Evolutionary conservation across 2,113 vertebrate genomes (phyloP), one percentile per base, ranked within the genome.

Genomic region (Laticauda laticaudata): DNA sequence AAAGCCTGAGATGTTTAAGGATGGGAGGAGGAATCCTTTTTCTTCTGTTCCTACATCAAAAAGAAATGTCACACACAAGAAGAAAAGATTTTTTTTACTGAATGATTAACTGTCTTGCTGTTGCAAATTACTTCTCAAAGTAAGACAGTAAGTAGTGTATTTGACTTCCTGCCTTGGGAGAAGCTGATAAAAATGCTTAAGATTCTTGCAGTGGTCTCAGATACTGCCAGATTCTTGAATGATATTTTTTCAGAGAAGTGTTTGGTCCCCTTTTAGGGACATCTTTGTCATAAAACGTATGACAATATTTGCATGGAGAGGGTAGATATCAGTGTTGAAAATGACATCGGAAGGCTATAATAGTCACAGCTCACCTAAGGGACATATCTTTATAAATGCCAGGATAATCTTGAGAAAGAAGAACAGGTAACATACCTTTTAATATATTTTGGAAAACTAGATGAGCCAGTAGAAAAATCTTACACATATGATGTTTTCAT

Each of bases 281-380:
- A 51, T 8, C 61, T 93, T 57, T 92, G 48, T 86, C 51, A 54
- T 53, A 23, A 53, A 45, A 59, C 24, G 34, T 29, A 15, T 55
- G 3, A 43, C 34, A 39, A 11, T 43, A 26, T 45, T 90, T 57
- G 64, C 69, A 61, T 61, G 20, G 8, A 39, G 3, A 39, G 4
- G 0, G 29, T 1, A 20, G 48, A 20, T 64, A 9, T n/a, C 8
- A 39, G 56, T 54, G 55, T 4, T 61, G 3, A 92, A 55, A 90
- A 89, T 43, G 53, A 56, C 88, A 56, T 14, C 29, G 7, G 56
- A 56, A 69, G 86, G 34, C n/a, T 12, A 57, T 61, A 90, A 9
- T 88, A 89, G 23, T 92, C 91, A 69, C 51, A 93, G 94, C 43
- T 87, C 90, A 94, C 54, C 94, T 90, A 94, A 90, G 56, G 54